Base-by-base conservation (phyloP, 2,797 vertebrate genomes). In the Halcyon chelicuti region DNA sequence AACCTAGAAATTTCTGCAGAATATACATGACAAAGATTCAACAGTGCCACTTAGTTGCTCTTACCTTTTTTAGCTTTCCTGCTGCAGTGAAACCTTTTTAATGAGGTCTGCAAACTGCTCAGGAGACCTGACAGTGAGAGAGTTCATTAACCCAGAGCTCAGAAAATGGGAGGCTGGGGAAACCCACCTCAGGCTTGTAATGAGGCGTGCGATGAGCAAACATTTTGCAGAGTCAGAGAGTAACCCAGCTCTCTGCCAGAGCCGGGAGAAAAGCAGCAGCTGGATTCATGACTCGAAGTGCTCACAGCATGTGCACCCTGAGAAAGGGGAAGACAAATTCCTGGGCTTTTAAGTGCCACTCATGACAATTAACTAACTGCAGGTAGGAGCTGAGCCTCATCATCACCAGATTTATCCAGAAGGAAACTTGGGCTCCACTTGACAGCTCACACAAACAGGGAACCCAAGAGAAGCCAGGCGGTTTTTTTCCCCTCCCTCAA, bases 331-430 rank as follows among this genome's bases (percentile, higher is more conserved):
- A 33, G 6, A 44, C 35, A 74, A 47, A 74, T 23, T 26, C 47
- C 13, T 0, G 0, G 39, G 28, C 39, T 76, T 76, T 74, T n/a
- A 47, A 66, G 26, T 44, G 47, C 31, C 39, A 19, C 12, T 78
- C 26, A 6, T 1, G 5, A 44, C 51, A 73, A 31, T 44, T n/a
- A 65, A 49, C 26, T 39, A 55, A 39, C 19, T 37, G 39, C 55
- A 83, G 17, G 35, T 18, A 65, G 60, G 21, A 75, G 52, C 19
- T 55, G 16, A 61, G 62, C 37, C 60, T 40, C 39, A 75, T n/a
- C 62, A 91, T 26, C 31, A 81, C 5, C 22, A 63, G 22, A 54
- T 83, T 39, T 60, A 76, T 11, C 57, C 25, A 47, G 2, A 79
- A 85, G 11, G 67, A 89, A 77, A 14, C 33, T 2, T 33, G 21